phyloP scores from a whole-genome alignment of 2,113 vertebrate species.

The Brachyhypopomus gauderio region DNA sequence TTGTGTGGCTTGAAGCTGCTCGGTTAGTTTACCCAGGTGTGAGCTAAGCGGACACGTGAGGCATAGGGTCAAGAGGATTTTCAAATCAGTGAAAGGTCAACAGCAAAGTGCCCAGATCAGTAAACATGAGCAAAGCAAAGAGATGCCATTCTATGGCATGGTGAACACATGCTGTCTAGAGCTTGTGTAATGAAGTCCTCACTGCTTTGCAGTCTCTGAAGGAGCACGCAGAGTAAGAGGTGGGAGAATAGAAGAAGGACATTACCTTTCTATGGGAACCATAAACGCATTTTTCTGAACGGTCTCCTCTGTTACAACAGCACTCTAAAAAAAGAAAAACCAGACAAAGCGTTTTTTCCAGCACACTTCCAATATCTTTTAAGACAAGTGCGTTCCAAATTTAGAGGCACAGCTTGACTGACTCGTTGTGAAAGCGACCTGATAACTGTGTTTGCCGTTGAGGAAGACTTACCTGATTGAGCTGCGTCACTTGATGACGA shows the following conservation, averaged over 20 bases:
- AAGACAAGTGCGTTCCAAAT: neutral
- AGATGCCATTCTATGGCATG: neutral
- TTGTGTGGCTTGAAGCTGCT: conserved; percentile 79
- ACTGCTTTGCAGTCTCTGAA: neutral
- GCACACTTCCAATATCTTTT: neutral
- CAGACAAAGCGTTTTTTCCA: neutral
- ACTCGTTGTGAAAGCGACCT: neutral
- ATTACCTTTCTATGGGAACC: conserved; percentile 70
- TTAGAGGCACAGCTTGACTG: neutral
- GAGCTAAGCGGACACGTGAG: conserved; percentile 64
- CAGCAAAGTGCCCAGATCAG: conserved; percentile 4
- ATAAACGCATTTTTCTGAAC: conserved; percentile 67
- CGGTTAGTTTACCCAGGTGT: conserved; percentile 77
- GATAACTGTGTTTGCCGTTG: neutral
- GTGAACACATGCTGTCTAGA: conserved; percentile 3
- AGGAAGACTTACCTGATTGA: conserved; percentile 62
- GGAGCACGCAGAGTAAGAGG: neutral
- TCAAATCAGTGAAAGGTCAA: conserved; percentile 10
- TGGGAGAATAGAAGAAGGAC: neutral
- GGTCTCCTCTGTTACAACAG: conserved; percentile 60
- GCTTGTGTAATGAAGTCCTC: conserved; percentile 40
- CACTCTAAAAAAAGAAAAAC: conserved; percentile 49
- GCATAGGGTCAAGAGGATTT: conserved; percentile 27
- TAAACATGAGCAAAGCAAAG: conserved; percentile 5
- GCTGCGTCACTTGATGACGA: conserved; percentile 60